A percentile compares a stretch with the other conserved stretches of the same genome.
These are phyloP conservation scores for Clarias macrocephalus DNA, from an alignment of 2,113 vertebrate genomes.

Conservation along the genomic window DNA sequence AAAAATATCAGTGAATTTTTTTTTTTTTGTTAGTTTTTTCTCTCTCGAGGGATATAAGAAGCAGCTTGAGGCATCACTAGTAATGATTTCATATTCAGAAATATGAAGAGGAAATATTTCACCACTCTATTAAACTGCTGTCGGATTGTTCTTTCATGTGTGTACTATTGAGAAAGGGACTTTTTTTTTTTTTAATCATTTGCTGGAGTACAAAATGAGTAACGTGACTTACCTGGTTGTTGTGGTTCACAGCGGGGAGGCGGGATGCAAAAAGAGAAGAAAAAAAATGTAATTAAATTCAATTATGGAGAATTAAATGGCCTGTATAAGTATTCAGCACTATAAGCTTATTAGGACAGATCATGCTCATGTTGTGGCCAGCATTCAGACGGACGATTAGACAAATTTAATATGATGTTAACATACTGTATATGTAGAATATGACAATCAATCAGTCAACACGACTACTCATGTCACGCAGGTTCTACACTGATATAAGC, in stretches of 20 bases:
- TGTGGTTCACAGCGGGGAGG: background rate
- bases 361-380: background rate
- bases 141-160: background rate
- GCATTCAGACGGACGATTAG: background rate
- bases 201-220: background rate
- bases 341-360: background rate
- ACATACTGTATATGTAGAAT: background rate
- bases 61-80: background rate
- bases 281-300: background rate
- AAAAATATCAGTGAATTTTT: background rate
- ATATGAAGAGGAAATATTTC: background rate
- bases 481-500: background rate
- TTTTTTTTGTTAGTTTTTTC: background rate
- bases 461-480: background rate
- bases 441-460: background rate
- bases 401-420: background rate
- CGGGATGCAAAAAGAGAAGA: background rate
- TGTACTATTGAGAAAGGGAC: background rate
- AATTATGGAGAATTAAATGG: background rate
- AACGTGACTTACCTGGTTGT: slow-evolving; percentile 7
- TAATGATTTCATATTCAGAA: background rate
- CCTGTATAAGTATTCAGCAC: too few relatives aligned
- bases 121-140: background rate
- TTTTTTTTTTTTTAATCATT: background rate
- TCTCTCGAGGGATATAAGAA: background rate